Evolutionary conservation across 35 echinoderm and acorn worm genomes (phyloP), one percentile per base, ranked within the genome.

Genomic region (Apostichopus japonicus): DNA sequence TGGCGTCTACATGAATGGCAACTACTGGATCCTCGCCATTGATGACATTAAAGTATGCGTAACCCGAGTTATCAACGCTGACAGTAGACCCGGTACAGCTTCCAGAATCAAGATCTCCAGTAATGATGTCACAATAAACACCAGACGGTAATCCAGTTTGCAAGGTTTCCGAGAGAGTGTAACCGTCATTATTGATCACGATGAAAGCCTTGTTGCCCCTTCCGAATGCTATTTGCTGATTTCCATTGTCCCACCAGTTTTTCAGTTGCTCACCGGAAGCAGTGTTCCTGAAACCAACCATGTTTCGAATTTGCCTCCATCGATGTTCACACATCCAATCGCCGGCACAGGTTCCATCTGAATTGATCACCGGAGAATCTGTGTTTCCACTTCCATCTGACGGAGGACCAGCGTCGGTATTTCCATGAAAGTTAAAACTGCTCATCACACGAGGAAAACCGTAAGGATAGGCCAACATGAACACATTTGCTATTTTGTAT

Each of bases 231-330:
- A 95, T 91, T 79, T 96, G 92, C 13, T 93, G 25, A 72, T 96
- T 94, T 24, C 93, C 94, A 57, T 99, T 95, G 44, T 94, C 93
- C 97, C 97, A 99, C 93, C 95, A 99, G 79, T 99, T 99, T 5
- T 54, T 25, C 4, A 96, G 80, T 19, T 79, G 65, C 77, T 95
- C 63, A 24, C 88, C 93, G 80, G 56, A 83, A 21, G 96, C 96
- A 6, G 93, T 78, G 19, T 98, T 98, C 33, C 92, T 90, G 90
- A 95, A 96, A 6, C 91, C 92, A 4, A 92, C 94, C 94, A 96
- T 95, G 79, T 98, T 96, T 53, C 84, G 93, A 75, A 98, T 98
- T 56, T 88, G 84, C 70, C 96, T 81, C 96, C 96, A 98, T 57
- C 96, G 93, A 72, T 98, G 96, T 72, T 98, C 96, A 67, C 96